Base-by-base conservation (phyloP, 2,888 invertebrate species). In the Thyatira batis region DNA sequence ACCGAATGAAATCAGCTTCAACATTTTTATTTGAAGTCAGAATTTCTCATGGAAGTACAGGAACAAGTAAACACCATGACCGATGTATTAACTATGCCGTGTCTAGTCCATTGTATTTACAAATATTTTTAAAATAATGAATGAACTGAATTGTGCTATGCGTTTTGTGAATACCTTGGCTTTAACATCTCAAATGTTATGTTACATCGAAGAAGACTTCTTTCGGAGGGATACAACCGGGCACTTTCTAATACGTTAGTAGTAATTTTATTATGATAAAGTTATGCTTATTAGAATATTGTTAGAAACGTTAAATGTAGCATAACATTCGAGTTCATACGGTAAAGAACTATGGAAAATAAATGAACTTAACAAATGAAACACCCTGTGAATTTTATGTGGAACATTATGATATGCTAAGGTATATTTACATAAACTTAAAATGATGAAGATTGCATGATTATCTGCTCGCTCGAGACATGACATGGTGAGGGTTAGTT, bases 351-450 rank as follows among this genome's bases (percentile, higher is more conserved):
- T 54, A 52, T 45, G 52, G 49, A 45, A 45, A 33, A 52, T 43
- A 55, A 57, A 51, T 50, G 30, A 52, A 82, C 71, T 78, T 78
- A 61, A 65, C 69, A 75, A 76, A 71, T 58, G 67, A 76, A 75
- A 73, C 77, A 80, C 79, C 80, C 79, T 80, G 81, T 81, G 64
- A 69, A 74, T 69, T 73, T 78, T 60, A 73, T 76, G 67, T 72
- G 72, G 68, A 76, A 75, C 69, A 74, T 69, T 68, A 60, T 61
- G 68, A 68, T 73, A 61, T 56, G 53, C 60, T 65, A 68, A 65
- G 59, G 57, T 60, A 64, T 68, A 62, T 62, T 57, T 55, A 61
- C 52, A 55, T 70, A 67, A 66, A 72, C 52, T 53, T 59, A 66
- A 65, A 63, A 49, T 5, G 11, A 55, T 45, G 25, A 43, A 49